phyloP scores from a whole-genome alignment of 1,140 invertebrate genomes.

The Achroia grisella region DNA sequence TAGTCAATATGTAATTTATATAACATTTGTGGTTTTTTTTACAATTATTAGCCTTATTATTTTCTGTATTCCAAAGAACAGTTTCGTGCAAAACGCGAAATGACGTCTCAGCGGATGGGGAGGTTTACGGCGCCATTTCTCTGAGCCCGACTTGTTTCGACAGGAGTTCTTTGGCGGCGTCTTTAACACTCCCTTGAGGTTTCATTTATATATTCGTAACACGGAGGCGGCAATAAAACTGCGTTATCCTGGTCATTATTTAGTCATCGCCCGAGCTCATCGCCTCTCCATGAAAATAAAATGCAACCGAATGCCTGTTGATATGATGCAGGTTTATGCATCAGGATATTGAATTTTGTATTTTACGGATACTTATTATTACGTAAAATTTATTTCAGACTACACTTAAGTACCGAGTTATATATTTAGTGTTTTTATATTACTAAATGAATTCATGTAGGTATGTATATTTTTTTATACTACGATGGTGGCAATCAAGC shows the following conservation, averaged over 20 bases:
- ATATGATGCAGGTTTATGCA: conserved; percentile 34
- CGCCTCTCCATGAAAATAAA: conserved; percentile 48
- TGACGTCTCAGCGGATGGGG: conserved; percentile 57
- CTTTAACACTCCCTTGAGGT: conserved; percentile 68
- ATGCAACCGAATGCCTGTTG: conserved; percentile 54
- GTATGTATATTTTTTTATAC: too few species aligned
- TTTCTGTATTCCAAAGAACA: conserved; percentile 36
- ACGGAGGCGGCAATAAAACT: conserved; percentile 67
- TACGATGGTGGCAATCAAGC: too few species aligned
- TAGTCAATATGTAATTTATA: too few species aligned
- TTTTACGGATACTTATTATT: too few species aligned
- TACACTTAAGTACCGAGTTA: too few species aligned
- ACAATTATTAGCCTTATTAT: conserved; percentile 28
- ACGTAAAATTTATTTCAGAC: too few species aligned
- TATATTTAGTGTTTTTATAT: too few species aligned
- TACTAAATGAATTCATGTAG: too few species aligned
- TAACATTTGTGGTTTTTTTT: too few species aligned
- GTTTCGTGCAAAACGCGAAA: conserved; percentile 43
- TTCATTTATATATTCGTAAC: conserved; percentile 72
- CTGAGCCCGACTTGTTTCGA: conserved; percentile 60
- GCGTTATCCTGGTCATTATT: conserved; percentile 71
- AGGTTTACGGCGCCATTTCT: conserved; percentile 63
- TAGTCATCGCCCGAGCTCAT: conserved; percentile 61
- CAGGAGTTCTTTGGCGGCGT: conserved; percentile 65
- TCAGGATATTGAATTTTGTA: background rate